A percentile compares a stretch with the other conserved stretches of the same genome.
phyloP scores from a whole-genome alignment of 2,888 invertebrate genomes.

The Meliscaeva auricollis region DNA sequence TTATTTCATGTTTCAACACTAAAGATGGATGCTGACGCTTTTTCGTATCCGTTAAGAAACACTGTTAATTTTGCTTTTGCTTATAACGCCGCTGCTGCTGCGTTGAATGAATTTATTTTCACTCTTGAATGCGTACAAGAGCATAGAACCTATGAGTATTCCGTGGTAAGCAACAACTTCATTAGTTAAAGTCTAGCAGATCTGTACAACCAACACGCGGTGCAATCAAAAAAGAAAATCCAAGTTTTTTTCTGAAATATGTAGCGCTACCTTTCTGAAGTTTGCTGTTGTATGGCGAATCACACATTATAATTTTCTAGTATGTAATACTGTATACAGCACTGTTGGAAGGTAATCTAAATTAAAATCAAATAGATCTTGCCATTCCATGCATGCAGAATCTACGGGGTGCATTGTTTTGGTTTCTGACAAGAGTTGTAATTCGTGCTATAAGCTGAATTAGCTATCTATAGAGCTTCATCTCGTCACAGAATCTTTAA shows the following conservation, averaged over 20 bases:
- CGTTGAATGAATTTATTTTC: slow-evolving; percentile 25
- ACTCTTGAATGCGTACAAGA: slow-evolving; percentile 47
- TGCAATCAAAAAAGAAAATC: background rate
- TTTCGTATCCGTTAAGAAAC: slow-evolving; percentile 1
- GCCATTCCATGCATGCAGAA: slow-evolving; percentile 48
- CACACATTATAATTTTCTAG: slow-evolving; percentile 26
- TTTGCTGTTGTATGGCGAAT: slow-evolving; percentile 7
- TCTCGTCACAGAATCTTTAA: slow-evolving; percentile 65
- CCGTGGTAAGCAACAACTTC: slow-evolving; percentile 45
- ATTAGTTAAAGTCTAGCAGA: slow-evolving; percentile 28
- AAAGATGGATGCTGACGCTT: slow-evolving; percentile 46
- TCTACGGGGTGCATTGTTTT: slow-evolving; percentile 14
- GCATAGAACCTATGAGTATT: slow-evolving; percentile 24
- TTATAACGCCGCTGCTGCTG: background rate
- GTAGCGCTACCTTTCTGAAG: slow-evolving; percentile 5
- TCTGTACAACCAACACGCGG: background rate
- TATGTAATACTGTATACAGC: background rate
- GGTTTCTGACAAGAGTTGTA: slow-evolving; percentile 7
- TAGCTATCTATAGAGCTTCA: slow-evolving; percentile 49
- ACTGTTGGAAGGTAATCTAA: slow-evolving; percentile 29
- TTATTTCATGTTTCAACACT: slow-evolving; percentile 31
- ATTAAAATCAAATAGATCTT: slow-evolving; percentile 55
- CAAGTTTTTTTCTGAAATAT: too few relatives aligned
- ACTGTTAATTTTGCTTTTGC: slow-evolving; percentile 34
- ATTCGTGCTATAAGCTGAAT: slow-evolving; percentile 39